Percentiles rank a stretch among this genome's conserved stretches.
Conservation (phyloP, 2,888 invertebrate species). For the Phengaris arion region DNA sequence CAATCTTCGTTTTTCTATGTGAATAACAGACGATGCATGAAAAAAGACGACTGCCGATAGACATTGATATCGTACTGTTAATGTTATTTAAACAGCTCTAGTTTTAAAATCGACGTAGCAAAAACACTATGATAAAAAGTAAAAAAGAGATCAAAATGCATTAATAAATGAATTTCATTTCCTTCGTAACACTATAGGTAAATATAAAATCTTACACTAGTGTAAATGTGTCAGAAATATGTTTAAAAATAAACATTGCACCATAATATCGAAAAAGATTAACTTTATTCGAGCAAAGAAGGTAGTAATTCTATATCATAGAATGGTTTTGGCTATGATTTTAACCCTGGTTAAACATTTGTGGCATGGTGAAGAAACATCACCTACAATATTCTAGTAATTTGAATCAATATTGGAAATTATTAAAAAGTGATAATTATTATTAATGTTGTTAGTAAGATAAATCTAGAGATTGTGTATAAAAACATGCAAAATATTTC, state of each 20-base stretch:
- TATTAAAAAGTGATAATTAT: too few species aligned
- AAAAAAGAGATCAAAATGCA: constrained; percentile 25
- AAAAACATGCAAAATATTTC: not conserved
- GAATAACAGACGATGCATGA: too few species aligned
- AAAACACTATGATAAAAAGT: constrained; percentile 18
- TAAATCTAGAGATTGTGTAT: too few species aligned
- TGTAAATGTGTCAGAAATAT: constrained; percentile 22
- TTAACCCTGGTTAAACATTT: not conserved
- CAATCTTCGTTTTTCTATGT: too few species aligned
- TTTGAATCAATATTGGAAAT: too few species aligned
- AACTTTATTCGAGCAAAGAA: constrained; percentile 6
- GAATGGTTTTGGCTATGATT: not conserved
- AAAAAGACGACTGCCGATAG: too few species aligned
- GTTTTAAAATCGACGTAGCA: not conserved
- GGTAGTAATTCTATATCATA: not conserved
- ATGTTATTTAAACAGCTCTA: constrained; percentile 25
- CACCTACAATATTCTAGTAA: not conserved
- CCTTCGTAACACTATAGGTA: constrained; percentile 15
- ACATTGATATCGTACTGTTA: too few species aligned
- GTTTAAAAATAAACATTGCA: constrained; percentile 23
- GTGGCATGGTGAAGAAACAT: not conserved
- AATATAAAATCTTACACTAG: constrained; percentile 8
- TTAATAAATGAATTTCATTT: not conserved
- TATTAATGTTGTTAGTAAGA: too few species aligned
- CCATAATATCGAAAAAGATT: constrained; percentile 21